Evolutionary conservation across 2,797 vertebrate genomes (phyloP).

Genomic region (Sebastes paucispinis): DNA sequence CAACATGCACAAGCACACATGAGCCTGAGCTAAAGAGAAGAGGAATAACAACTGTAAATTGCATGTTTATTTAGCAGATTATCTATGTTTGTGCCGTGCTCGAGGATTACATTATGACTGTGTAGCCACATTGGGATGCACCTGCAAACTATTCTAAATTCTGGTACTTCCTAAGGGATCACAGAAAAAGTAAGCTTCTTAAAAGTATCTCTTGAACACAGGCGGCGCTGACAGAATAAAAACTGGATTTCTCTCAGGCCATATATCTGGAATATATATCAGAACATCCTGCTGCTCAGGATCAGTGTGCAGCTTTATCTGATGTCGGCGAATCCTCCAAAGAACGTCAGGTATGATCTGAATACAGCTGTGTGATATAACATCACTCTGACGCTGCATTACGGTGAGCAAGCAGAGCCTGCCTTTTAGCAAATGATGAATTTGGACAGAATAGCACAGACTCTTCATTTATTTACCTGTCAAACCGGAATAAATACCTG

Average conservation of each 20-base stretch:
- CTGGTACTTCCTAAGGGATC: not conserved
- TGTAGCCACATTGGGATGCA: not conserved
- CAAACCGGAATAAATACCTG: slow-evolving; percentile 23
- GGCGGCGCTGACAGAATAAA: slow-evolving; percentile 9
- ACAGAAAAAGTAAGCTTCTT: not conserved
- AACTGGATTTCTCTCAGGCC: slow-evolving; percentile 1
- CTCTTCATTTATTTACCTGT: not conserved
- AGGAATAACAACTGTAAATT: not conserved
- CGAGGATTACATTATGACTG: not conserved
- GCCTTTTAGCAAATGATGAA: not conserved
- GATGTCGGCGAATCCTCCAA: slow-evolving; percentile 35
- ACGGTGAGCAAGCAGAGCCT: not conserved
- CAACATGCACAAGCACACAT: slow-evolving; percentile 20
- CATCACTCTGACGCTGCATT: not conserved
- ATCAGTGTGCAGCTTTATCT: slow-evolving; percentile 43
- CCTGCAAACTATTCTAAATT: not conserved
- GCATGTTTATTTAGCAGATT: not conserved
- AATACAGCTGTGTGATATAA: slow-evolving; percentile 3
- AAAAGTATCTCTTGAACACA: not conserved
- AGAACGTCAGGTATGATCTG: slow-evolving; percentile 48
- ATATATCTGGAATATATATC: slow-evolving; percentile 30
- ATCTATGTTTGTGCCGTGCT: not conserved
- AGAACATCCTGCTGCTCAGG: slow-evolving; percentile 20
- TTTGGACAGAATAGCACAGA: not conserved
- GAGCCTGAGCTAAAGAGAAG: not conserved